A percentile compares a stretch with the other conserved stretches of the same genome.
Evolutionary conservation across 1,140 invertebrate species (phyloP).

Genomic region (Bombyx mandarina): DNA sequence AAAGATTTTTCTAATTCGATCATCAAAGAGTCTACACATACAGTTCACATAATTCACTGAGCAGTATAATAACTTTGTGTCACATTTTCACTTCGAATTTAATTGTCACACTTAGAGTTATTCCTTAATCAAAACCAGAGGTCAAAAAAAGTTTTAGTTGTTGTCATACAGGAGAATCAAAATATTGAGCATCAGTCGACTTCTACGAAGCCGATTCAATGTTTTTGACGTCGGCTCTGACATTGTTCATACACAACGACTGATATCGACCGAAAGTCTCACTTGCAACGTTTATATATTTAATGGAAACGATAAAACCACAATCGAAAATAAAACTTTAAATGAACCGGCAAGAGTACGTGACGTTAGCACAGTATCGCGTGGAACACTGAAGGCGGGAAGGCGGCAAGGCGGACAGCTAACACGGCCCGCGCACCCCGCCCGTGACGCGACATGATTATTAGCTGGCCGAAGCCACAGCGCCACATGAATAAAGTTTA

Average conservation of each 20-base stretch:
- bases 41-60: constrained; percentile 17
- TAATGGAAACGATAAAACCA: constrained; percentile 2
- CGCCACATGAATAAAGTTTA: constrained; percentile 65
- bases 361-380: constrained; percentile 35
- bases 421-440: constrained; percentile 39
- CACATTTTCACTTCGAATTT: constrained; percentile 25
- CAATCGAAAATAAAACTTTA: constrained; percentile 13
- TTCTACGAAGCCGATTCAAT: constrained; percentile 48
- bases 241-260: constrained; percentile 33
- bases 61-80: constrained; percentile 22
- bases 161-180: constrained; percentile 62
- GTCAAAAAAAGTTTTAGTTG: constrained; percentile 31
- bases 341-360: constrained; percentile 21
- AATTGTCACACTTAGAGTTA: too few relatives aligned
- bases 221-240: constrained; percentile 54
- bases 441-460: constrained; percentile 50
- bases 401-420: constrained; percentile 14
- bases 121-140: too few relatives aligned
- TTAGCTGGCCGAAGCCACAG: constrained; percentile 48
- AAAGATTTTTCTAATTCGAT: background rate
- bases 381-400: constrained; percentile 37
- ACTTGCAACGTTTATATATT: too few relatives aligned
- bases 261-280: too few relatives aligned
- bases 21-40: constrained; percentile 9
- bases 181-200: constrained; percentile 51